Evolutionary conservation across 1,140 invertebrate genomes (phyloP), one percentile per base, ranked within the genome.

Genomic region (Monochamus saltuarius): DNA sequence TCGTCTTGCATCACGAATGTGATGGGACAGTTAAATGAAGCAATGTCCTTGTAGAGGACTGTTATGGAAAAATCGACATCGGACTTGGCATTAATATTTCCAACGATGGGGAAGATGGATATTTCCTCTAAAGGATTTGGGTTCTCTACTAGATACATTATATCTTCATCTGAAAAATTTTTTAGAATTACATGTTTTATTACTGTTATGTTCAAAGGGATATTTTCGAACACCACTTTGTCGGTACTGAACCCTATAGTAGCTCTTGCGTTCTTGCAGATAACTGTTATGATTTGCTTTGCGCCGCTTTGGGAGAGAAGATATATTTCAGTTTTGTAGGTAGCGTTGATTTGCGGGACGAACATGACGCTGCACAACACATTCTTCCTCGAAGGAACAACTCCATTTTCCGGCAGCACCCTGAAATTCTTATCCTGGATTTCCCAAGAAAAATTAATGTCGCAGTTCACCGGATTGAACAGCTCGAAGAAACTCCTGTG

Each of bases 401-500:
- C 43, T 4, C 68, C 68, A 10, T 11, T 40, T 2, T 1, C 1
- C 2, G 68, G 68, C 38, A 54, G 40, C 0, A 66, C 34, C 7
- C 50, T 59, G n/a, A 65, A 64, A 38, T 57, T 56, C 8, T 51
- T 43, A 39, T 49, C 59, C 4, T 45, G 45, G 1, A 66, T 38
- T n/a, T 65, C 65, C 47, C 64, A 57, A 4, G 50, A 13, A 37
- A 67, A 69, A 7, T 43, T 58, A 9, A 67, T 61, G 22, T 46
- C 50, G 16, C 60, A 60, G 49, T 69, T 69, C 4, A 69, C 56
- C 2, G 62, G 61, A 51, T 69, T 69, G 13, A 36, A 22, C 14
- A 69, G 13, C 50, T 69, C 62, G n/a, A 69, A 53, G 47, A 59
- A 62, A 0, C 52, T 49, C 1, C 29, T 42, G 34, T 66, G 54